Evolutionary conservation across 2,113 vertebrate genomes (phyloP).

Genomic region (Dermatemys mawii): DNA sequence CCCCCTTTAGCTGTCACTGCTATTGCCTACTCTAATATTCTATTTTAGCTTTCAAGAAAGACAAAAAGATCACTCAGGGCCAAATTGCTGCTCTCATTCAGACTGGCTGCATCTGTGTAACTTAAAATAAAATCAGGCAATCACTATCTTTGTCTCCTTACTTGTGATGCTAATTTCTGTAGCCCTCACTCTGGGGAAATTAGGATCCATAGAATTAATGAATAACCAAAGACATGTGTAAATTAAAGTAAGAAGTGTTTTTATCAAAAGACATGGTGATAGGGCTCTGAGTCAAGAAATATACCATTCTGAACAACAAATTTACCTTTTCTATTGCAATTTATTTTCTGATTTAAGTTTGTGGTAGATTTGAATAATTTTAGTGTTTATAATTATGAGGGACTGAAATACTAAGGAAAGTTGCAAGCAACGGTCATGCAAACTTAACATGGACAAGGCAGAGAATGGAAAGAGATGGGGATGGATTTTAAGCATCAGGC

Average conservation of each 20-base stretch:
- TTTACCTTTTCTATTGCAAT: neutral
- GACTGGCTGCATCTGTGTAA: neutral
- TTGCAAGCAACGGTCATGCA: neutral
- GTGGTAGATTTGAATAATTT: neutral
- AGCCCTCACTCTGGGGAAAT: neutral
- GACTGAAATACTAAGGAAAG: neutral
- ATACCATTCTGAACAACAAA: neutral
- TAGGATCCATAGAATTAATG: neutral
- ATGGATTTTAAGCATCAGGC: neutral
- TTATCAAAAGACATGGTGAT: neutral
- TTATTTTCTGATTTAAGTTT: neutral
- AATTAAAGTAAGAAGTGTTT: neutral
- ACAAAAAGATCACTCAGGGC: neutral
- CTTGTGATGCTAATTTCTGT: neutral
- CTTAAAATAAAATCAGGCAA: neutral
- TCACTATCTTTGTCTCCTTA: neutral
- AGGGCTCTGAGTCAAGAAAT: neutral
- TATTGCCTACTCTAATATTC: constrained; percentile 2
- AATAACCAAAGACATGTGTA: neutral
- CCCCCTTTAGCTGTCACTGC: neutral
- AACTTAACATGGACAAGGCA: neutral
- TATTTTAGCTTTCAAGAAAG: constrained; percentile 30
- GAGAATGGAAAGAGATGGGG: neutral
- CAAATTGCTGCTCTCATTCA: neutral
- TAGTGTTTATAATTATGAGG: neutral